Percentiles rank a stretch among this genome's conserved stretches.
These are phyloP conservation scores for Tetranychus urticae DNA, from an alignment of 1,140 invertebrate species.

Conservation along the genomic window DNA sequence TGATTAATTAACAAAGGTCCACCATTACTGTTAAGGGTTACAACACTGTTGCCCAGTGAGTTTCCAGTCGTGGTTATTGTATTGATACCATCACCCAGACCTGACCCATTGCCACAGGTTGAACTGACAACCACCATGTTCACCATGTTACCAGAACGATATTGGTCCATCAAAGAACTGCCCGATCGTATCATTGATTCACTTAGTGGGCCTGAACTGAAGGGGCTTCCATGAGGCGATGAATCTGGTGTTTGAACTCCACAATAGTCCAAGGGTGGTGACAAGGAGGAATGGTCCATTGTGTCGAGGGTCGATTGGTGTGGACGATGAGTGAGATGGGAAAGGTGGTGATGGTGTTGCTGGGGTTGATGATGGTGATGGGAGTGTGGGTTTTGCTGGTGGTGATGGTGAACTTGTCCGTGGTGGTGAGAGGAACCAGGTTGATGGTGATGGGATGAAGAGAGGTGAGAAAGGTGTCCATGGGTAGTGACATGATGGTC, in stretches of 20 bases:
- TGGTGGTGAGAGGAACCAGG: conserved; percentile 1
- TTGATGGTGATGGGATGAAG: neutral
- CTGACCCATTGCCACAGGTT: neutral
- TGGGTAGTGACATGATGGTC: too few relatives aligned
- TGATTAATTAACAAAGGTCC: neutral
- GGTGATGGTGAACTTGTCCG: conserved; percentile 6
- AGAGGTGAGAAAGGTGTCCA: too few relatives aligned
- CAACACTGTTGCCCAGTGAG: neutral
- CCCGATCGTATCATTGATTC: conserved; percentile 22
- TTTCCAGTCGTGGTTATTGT: neutral
- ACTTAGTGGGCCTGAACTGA: neutral
- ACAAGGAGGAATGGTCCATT: conserved; percentile 3
- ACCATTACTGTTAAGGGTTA: neutral
- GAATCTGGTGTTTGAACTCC: conserved; percentile 41
- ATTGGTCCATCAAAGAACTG: conserved; percentile 11
- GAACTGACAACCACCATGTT: neutral
- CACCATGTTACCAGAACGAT: conserved; percentile 5
- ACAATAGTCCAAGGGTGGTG: conserved; percentile 19
- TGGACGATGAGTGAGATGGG: neutral
- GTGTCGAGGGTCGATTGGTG: neutral
- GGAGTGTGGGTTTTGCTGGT: neutral
- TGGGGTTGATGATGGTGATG: neutral
- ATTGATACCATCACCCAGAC: neutral
- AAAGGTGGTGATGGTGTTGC: conserved; percentile 1
- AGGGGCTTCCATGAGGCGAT: conserved; percentile 40